Evolutionary conservation across 1,140 invertebrate species (phyloP), one percentile per base, ranked within the genome.

Genomic region (Bradysia coprophila): DNA sequence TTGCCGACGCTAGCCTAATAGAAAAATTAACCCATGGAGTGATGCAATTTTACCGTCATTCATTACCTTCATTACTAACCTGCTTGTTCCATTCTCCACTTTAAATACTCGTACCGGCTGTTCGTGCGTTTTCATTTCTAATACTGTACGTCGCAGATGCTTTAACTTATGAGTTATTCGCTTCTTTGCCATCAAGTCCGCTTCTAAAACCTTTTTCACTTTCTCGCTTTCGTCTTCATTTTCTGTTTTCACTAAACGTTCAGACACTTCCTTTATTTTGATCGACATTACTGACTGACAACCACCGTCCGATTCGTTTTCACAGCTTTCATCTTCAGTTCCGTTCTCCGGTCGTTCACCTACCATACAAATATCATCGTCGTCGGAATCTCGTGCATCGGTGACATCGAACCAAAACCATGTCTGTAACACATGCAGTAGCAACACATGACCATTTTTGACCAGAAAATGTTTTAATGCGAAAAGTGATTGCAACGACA

Each of bases 341-440:
- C n/a, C 13, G 18, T 34, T 16, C n/a, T 34, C 32, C 32, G 18
- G n/a, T 15, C 18, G 13, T 38, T 38, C 24, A 28, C 24, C 13
- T 8, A 28, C 6, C 13, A 28, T 28, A 28, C 24, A 13, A 20
- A 16, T 38, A 18, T 38, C 36, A 20, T 43, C 22, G 38, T 16
- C 21, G 20, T n/a, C 23, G 9, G 41, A 41, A 45, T 33, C 37
- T 18, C 21, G 11, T 23, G 13, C n/a, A 50, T 61, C 54, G 18
- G 68, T 63, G 50, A 70, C 62, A 45, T 68, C 68, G 44, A 72
- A 63, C 43, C 69, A 65, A 44, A 71, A 66, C 69, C 71, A 73
- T n/a, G 65, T 70, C 45, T 70, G 64, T 13, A 70, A 52, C 46
- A 78, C 68, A 66, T 78, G 75, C 58, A 78, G 72, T 46, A 80